phyloP scores from a whole-genome alignment of 53 echinoderm and acorn worm genomes.

The Crossaster papposus region DNA sequence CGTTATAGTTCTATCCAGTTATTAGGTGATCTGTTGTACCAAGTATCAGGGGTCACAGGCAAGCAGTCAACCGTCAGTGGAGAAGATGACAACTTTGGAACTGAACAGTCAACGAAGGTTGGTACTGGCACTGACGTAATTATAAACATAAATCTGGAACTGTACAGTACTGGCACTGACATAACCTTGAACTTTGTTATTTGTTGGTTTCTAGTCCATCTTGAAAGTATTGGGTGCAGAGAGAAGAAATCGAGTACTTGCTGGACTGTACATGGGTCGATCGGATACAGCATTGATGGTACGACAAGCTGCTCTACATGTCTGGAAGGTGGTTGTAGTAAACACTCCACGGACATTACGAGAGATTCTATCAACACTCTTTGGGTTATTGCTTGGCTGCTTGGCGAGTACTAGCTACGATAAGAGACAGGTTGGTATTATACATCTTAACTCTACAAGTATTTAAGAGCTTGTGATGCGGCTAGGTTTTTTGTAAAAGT shows the following conservation, averaged over 20 bases:
- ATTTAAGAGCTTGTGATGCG: too few species aligned
- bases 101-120: constrained; percentile 98
- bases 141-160: too few species aligned
- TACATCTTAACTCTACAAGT: too few species aligned
- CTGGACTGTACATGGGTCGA: constrained; percentile 98
- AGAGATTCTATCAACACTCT: constrained; percentile 91
- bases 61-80: constrained; percentile 98
- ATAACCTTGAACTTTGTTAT: neutral
- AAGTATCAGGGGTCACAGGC: constrained; percentile 94
- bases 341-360: constrained; percentile 95
- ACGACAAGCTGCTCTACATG: constrained; percentile 94
- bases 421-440: constrained; percentile 85
- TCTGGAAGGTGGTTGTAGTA: constrained; percentile 99
- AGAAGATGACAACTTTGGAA: constrained; percentile 99
- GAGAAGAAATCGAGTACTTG: constrained; percentile 92
- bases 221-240: constrained; percentile 81
- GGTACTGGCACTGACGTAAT: neutral
- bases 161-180: neutral
- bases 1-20: constrained; percentile 94
- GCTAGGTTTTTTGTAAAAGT: too few species aligned
- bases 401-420: constrained; percentile 98
- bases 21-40: constrained; percentile 90
- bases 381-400: constrained; percentile 88
- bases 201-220: constrained; percentile 69
- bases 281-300: constrained; percentile 98